Evolutionary conservation across 2,888 invertebrate species (phyloP).

Genomic region (Thymelicus lineola): DNA sequence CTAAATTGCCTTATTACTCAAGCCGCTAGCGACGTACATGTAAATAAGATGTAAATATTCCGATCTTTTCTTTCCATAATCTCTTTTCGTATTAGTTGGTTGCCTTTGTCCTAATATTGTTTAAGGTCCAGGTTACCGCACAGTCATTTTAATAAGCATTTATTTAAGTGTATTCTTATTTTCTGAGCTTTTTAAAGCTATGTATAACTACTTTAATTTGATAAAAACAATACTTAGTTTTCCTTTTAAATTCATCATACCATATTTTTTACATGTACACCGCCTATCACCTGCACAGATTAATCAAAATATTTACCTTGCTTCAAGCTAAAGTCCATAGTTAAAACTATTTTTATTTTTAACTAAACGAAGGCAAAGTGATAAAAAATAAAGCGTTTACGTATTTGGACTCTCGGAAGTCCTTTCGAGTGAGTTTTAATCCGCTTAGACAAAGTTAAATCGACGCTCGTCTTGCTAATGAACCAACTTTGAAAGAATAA

Average conservation of each 20-base stretch:
- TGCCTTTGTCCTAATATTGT: background rate
- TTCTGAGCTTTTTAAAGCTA: too few species aligned
- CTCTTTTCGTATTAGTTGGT: background rate
- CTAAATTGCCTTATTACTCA: background rate
- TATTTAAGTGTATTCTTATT: background rate
- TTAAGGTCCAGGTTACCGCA: background rate
- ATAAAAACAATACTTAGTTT: too few species aligned
- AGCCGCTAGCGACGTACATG: background rate
- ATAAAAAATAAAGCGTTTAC: constrained; percentile 4
- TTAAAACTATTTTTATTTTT: background rate
- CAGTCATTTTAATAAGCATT: background rate
- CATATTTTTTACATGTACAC: too few species aligned
- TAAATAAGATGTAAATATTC: constrained; percentile 1
- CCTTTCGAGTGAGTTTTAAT: constrained; percentile 12
- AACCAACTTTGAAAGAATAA: constrained; percentile 8
- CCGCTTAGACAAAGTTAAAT: constrained; percentile 21
- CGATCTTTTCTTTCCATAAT: constrained; percentile 1
- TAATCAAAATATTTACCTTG: too few species aligned
- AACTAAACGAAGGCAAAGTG: background rate
- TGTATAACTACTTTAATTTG: too few species aligned
- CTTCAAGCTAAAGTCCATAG: background rate
- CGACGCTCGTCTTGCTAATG: constrained; percentile 12
- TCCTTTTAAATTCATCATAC: too few species aligned
- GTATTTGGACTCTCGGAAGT: constrained; percentile 16
- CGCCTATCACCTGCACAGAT: too few species aligned